A percentile compares a stretch with the other conserved stretches of the same genome.
Conservation (phyloP, 2,888 invertebrate species). For the Tetragnatha montana region DNA sequence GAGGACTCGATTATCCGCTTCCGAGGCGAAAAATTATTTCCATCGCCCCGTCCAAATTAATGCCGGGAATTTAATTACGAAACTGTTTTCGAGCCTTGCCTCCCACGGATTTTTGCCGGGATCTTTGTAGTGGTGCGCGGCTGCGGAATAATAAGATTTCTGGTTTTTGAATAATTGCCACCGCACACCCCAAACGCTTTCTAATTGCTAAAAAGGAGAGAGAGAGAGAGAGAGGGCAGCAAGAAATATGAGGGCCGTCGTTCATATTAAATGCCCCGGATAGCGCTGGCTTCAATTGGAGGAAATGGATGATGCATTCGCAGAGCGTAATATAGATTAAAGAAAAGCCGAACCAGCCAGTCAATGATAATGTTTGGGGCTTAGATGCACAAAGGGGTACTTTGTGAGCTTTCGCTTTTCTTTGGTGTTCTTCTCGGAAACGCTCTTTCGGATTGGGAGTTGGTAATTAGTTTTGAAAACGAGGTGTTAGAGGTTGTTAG, state of each 20-base stretch:
- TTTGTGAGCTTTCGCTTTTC: not conserved
- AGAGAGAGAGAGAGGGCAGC: not conserved
- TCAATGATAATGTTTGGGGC: not conserved
- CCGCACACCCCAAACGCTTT: not conserved
- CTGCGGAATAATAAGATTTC: conserved; percentile 2
- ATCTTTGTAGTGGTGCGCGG: not conserved
- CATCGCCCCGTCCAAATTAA: conserved; percentile 14
- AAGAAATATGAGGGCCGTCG: conserved; percentile 11
- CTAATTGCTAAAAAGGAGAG: not conserved
- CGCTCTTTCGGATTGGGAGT: not conserved
- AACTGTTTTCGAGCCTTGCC: not conserved
- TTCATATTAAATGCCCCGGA: conserved; percentile 9
- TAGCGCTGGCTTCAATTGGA: not conserved
- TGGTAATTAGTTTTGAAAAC: not conserved
- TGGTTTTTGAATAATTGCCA: not conserved
- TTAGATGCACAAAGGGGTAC: not conserved
- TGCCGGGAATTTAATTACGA: conserved; percentile 32
- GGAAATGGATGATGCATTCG: not conserved
- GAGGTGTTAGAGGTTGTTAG: not conserved
- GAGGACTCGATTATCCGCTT: not conserved
- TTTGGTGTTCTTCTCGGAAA: not conserved
- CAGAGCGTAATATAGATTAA: conserved; percentile 7
- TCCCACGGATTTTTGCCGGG: not conserved
- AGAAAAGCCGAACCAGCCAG: not conserved
- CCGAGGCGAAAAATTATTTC: conserved; percentile 12